phyloP scores from a whole-genome alignment of 2,888 invertebrate genomes.

The Balanococcus diminutus region DNA sequence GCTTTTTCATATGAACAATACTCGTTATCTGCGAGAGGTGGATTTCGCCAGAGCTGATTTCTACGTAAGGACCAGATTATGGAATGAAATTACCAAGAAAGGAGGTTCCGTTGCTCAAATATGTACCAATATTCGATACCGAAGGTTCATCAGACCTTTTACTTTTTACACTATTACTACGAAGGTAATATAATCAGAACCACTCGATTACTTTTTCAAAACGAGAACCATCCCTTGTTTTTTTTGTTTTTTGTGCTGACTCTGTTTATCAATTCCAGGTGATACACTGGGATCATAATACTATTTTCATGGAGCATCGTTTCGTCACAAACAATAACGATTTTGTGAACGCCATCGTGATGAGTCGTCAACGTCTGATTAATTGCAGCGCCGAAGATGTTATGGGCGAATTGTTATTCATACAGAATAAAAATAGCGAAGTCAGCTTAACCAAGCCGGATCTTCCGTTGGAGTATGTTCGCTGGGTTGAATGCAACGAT shows the following conservation, averaged over 20 bases:
- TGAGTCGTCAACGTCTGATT: constrained; percentile 62
- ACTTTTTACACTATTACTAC: constrained; percentile 76
- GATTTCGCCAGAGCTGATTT: constrained; percentile 89
- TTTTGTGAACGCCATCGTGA: constrained; percentile 68
- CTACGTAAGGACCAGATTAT: constrained; percentile 78
- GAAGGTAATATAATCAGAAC: constrained; percentile 67
- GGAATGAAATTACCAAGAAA: constrained; percentile 73
- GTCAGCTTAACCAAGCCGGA: constrained; percentile 57
- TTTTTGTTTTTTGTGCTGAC: not conserved
- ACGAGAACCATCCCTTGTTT: not conserved
- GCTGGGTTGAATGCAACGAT: constrained; percentile 74
- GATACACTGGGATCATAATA: constrained; percentile 83
- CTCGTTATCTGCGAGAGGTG: constrained; percentile 82
- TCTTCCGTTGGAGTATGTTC: constrained; percentile 65
- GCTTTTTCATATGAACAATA: constrained; percentile 91
- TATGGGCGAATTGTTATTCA: constrained; percentile 62
- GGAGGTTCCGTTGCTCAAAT: constrained; percentile 80
- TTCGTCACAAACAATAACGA: constrained; percentile 74
- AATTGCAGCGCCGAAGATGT: constrained; percentile 64
- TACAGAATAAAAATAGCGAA: constrained; percentile 56
- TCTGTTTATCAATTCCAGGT: constrained; percentile 65
- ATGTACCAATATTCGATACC: constrained; percentile 80
- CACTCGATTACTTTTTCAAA: too few relatives aligned
- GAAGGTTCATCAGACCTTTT: constrained; percentile 78
- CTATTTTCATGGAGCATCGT: constrained; percentile 83